These are phyloP conservation scores for Triops cancriformis DNA, from an alignment of 1,140 invertebrate genomes.

Conservation along the genomic window DNA sequence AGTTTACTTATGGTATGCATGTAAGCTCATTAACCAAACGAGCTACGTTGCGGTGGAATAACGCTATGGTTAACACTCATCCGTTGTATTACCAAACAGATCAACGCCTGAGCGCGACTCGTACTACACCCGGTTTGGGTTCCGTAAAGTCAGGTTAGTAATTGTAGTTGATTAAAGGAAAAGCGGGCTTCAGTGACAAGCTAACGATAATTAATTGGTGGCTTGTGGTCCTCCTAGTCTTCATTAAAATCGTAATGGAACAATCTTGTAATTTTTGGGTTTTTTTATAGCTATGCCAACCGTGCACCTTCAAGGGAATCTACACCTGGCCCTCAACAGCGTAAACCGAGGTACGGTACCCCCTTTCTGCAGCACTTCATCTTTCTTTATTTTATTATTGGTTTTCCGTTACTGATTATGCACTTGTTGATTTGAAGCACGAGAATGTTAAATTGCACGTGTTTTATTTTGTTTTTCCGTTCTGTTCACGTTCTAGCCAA, in stretches of 20 bases:
- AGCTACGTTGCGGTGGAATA: background rate
- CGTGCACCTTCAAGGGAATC: conserved; percentile 27
- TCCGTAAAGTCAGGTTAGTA: conserved; percentile 5
- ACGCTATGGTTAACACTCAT: background rate
- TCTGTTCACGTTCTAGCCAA: conserved; percentile 27
- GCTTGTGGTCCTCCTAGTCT: background rate
- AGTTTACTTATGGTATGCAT: background rate
- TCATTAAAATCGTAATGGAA: background rate
- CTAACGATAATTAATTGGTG: background rate
- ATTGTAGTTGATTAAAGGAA: background rate
- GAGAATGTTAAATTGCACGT: background rate
- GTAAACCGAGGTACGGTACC: conserved; percentile 21
- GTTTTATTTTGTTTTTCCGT: conserved; percentile 15
- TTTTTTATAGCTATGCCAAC: background rate
- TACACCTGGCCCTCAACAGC: conserved; percentile 27
- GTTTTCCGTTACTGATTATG: background rate
- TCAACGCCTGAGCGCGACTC: conserved; percentile 3
- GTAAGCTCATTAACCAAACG: background rate
- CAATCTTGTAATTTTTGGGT: background rate
- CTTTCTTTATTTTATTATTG: background rate
- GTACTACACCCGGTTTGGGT: conserved; percentile 8
- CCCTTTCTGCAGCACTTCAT: no score
- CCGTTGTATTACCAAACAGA: background rate
- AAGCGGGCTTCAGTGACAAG: background rate
- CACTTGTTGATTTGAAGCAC: background rate